Evolutionary conservation across 2,113 vertebrate species (phyloP).

Genomic region (Crocuta crocuta): DNA sequence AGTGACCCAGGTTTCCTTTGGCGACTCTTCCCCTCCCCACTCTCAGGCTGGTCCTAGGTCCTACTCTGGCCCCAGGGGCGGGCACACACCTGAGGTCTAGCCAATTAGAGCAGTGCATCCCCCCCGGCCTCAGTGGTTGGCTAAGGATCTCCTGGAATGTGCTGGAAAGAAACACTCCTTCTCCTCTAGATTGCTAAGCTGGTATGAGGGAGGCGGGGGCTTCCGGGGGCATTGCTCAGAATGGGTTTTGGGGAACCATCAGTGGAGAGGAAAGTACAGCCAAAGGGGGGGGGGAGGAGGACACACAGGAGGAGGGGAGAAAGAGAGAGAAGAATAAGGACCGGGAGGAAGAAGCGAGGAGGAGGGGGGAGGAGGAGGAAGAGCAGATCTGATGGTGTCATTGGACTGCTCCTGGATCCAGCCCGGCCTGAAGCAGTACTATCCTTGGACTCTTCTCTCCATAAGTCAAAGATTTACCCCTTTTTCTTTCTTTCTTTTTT

Average conservation of each 20-base stretch:
- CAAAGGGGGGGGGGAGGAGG: not conserved
- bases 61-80: not conserved
- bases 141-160: not conserved
- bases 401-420: not conserved
- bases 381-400: not conserved
- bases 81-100: not conserved
- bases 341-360: not conserved
- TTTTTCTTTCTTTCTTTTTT: too few relatives aligned
- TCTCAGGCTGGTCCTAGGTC: not conserved
- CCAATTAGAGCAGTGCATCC: not conserved
- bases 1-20: not conserved
- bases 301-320: too few relatives aligned
- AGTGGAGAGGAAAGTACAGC: not conserved
- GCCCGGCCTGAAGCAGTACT: not conserved
- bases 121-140: not conserved
- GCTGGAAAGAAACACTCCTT: too few relatives aligned
- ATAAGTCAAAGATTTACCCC: not conserved
- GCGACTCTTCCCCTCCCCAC: not conserved
- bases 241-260: not conserved
- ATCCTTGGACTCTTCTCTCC: not conserved
- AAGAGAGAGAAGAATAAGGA: not conserved
- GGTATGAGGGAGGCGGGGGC: not conserved
- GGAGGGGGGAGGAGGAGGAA: not conserved
- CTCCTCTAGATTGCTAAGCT: not conserved
- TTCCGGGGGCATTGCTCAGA: not conserved